Evolutionary conservation across 2,888 invertebrate species (phyloP).

Genomic region (Polyommatus icarus): DNA sequence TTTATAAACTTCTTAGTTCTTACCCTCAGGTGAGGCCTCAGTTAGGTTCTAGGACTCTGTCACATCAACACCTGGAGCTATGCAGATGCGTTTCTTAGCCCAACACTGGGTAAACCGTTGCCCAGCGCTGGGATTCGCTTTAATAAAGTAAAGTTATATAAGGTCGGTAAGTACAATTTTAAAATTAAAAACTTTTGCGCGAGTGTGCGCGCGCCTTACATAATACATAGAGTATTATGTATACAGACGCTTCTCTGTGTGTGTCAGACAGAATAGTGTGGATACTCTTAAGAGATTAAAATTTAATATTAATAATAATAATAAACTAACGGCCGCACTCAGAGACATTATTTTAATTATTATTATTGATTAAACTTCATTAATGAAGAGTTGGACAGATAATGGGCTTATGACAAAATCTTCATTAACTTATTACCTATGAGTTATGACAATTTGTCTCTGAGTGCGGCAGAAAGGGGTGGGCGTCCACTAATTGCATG

Average conservation of each 20-base stretch:
- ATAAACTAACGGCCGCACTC: too few relatives aligned
- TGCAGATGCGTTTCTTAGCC: neutral
- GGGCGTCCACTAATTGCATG: too few relatives aligned
- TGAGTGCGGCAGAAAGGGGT: too few relatives aligned
- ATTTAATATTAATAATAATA: too few relatives aligned
- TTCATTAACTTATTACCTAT: too few relatives aligned
- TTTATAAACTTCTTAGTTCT: too few relatives aligned
- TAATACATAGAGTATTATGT: slow-evolving; percentile 22
- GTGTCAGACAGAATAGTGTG: slow-evolving; percentile 41
- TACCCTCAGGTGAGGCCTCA: neutral
- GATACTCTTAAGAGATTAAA: slow-evolving; percentile 39
- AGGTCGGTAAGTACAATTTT: slow-evolving; percentile 49
- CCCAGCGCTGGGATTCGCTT: slow-evolving; percentile 29
- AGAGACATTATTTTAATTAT: too few relatives aligned
- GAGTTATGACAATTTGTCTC: too few relatives aligned
- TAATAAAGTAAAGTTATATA: slow-evolving; percentile 25
- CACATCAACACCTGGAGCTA: neutral
- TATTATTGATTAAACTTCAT: too few relatives aligned
- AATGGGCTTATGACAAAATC: too few relatives aligned
- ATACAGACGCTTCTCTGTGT: slow-evolving; percentile 42
- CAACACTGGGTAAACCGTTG: neutral
- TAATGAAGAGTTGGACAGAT: too few relatives aligned
- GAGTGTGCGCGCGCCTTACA: slow-evolving; percentile 39
- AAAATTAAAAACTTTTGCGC: slow-evolving; percentile 65
- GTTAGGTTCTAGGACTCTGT: neutral